A percentile compares a stretch with the other conserved stretches of the same genome.
Conservation (phyloP, 2,797 vertebrate species). For the Thaleichthys pacificus region DNA sequence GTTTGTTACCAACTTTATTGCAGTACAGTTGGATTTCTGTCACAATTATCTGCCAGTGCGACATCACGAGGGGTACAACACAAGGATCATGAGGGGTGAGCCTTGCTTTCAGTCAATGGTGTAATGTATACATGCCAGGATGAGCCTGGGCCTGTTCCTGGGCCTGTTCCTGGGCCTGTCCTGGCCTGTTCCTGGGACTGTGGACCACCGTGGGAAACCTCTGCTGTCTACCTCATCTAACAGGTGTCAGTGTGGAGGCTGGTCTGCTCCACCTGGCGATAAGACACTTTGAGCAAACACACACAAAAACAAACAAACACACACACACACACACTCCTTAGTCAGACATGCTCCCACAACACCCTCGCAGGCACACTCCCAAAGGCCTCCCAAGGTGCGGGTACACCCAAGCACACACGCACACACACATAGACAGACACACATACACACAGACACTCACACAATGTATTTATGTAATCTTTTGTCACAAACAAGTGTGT, state of each 20-base stretch:
- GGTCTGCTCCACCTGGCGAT: constrained; percentile 18
- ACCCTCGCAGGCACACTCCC: constrained; percentile 1
- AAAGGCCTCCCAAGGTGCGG: no score
- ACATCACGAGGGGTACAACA: not conserved
- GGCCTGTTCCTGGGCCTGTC: constrained; percentile 12
- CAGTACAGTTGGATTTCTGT: not conserved
- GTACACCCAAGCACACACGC: not conserved
- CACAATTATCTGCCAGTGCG: not conserved
- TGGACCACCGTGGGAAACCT: constrained; percentile 39
- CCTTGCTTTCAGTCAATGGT: constrained; percentile 20
- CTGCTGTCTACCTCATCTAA: constrained; percentile 28
- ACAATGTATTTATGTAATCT: constrained; percentile 49
- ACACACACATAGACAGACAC: constrained; percentile 15
- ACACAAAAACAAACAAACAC: not conserved
- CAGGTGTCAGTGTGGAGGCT: constrained; percentile 37
- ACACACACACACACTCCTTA: constrained; percentile 22
- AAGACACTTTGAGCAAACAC: constrained; percentile 19
- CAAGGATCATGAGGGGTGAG: constrained; percentile 1
- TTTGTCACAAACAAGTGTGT: constrained; percentile 29
- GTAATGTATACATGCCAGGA: constrained; percentile 20
- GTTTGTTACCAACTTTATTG: not conserved
- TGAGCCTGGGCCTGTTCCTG: constrained; percentile 32
- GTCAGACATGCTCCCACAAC: not conserved
- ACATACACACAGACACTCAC: constrained; percentile 21
- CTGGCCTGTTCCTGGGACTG: constrained; percentile 13